phyloP scores from a whole-genome alignment of 1,140 invertebrate species.

The Drosophila insularis region DNA sequence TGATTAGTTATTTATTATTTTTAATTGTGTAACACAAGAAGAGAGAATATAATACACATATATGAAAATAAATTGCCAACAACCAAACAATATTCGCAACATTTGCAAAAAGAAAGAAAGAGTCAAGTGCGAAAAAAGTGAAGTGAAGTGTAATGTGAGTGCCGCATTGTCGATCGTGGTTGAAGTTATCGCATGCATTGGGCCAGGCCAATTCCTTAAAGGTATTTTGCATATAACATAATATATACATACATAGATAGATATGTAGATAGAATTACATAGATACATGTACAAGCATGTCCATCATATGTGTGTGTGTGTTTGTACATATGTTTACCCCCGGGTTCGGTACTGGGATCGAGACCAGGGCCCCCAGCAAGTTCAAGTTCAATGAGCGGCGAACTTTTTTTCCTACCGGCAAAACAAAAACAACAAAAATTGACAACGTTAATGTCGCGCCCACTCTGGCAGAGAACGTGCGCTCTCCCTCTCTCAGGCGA shows the following conservation, averaged over 20 bases:
- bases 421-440: conserved; percentile 31
- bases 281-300: background rate
- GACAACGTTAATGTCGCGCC: conserved; percentile 30
- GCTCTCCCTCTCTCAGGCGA: background rate
- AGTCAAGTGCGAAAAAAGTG: conserved; percentile 55
- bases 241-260: background rate
- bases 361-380: conserved; percentile 24
- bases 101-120: conserved; percentile 9
- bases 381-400: conserved; percentile 50
- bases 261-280: background rate
- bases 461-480: conserved; percentile 34
- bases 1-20: conserved; percentile 45
- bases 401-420: conserved; percentile 33
- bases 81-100: conserved; percentile 3
- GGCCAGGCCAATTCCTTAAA: conserved; percentile 3
- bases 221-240: conserved; percentile 3
- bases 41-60: background rate
- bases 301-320: background rate
- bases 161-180: conserved; percentile 5
- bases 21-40: conserved; percentile 56
- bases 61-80: conserved; percentile 6
- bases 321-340: background rate
- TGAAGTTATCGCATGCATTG: background rate
- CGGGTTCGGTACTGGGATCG: background rate
- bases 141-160: conserved; percentile 44